Evolutionary conservation across 1,140 invertebrate genomes (phyloP).

Genomic region (Danaus melanippus): DNA sequence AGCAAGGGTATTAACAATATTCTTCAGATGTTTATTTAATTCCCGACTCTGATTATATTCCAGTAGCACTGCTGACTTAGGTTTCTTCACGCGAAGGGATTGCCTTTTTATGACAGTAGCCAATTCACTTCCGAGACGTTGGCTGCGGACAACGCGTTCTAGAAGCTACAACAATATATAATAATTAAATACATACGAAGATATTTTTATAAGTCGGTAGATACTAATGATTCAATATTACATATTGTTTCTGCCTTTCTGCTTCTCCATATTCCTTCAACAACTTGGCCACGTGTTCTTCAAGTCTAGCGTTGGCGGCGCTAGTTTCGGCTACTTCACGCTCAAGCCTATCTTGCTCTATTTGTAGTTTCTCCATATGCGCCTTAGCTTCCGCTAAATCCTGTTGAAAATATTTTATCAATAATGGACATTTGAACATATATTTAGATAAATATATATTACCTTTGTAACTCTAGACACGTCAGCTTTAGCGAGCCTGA

Average conservation of each 20-base stretch:
- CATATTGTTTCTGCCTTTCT: conserved; percentile 52
- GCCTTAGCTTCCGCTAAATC: conserved; percentile 44
- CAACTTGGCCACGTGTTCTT: conserved; percentile 50
- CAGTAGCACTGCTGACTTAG: conserved; percentile 31
- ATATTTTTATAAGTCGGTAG: background rate
- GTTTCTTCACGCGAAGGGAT: conserved; percentile 37
- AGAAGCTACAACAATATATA: conserved; percentile 34
- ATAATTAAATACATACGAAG: background rate
- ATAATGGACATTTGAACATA: background rate
- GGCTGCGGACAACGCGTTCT: conserved; percentile 56
- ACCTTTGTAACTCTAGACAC: conserved; percentile 56
- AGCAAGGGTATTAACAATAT: conserved; percentile 28
- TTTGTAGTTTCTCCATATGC: conserved; percentile 34
- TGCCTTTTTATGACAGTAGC: conserved; percentile 45
- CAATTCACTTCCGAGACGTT: conserved; percentile 49
- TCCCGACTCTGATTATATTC: conserved; percentile 40
- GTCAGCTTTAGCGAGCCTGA: conserved; percentile 50
- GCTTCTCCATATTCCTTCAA: conserved; percentile 38
- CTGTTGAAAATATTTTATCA: conserved; percentile 15
- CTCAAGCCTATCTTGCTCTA: conserved; percentile 45
- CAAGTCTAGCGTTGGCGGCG: conserved; percentile 38
- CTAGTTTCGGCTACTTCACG: conserved; percentile 33
- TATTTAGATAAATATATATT: conserved; percentile 2
- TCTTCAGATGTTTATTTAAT: conserved; percentile 40
- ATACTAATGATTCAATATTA: conserved; percentile 12